phyloP scores from a whole-genome alignment of 2,797 vertebrate genomes.

The Hoplostethus atlanticus region DNA sequence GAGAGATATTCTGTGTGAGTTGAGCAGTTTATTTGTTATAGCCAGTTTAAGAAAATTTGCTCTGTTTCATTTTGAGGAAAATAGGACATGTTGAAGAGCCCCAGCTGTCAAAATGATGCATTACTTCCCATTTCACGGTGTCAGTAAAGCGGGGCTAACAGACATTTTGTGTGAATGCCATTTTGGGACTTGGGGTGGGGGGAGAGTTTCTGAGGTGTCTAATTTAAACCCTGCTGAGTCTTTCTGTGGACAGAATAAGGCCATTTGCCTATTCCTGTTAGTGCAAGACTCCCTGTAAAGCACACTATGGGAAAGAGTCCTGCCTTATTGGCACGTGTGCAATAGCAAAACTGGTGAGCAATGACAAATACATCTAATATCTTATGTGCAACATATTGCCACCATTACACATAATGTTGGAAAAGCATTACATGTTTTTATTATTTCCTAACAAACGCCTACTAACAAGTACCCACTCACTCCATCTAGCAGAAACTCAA shows the following conservation, averaged over 20 bases:
- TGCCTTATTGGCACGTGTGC: not conserved
- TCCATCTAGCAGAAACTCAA: not conserved
- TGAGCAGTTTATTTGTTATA: slow-evolving; percentile 9
- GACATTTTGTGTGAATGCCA: slow-evolving; percentile 2
- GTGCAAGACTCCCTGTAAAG: not conserved
- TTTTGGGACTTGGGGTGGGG: not conserved
- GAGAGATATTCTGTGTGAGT: not conserved
- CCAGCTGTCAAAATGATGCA: slow-evolving; percentile 42
- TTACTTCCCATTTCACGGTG: slow-evolving; percentile 10
- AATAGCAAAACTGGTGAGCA: not conserved
- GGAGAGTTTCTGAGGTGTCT: slow-evolving; percentile 24
- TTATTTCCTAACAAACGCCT: not conserved
- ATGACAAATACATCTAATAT: not conserved
- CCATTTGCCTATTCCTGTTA: slow-evolving; percentile 3
- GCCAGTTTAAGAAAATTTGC: not conserved
- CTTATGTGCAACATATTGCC: too few relatives aligned
- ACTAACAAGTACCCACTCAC: not conserved
- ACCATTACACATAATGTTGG: too few relatives aligned
- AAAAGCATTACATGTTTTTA: not conserved
- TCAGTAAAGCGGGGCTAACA: slow-evolving; percentile 24
- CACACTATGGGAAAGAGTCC: not conserved
- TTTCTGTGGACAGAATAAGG: slow-evolving; percentile 45
- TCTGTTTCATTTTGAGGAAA: not conserved
- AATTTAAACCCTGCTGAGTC: slow-evolving; percentile 36
- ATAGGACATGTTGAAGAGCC: slow-evolving; percentile 28